These are phyloP conservation scores for Plodia interpunctella DNA, from an alignment of 1,140 invertebrate genomes.

Conservation along the genomic window DNA sequence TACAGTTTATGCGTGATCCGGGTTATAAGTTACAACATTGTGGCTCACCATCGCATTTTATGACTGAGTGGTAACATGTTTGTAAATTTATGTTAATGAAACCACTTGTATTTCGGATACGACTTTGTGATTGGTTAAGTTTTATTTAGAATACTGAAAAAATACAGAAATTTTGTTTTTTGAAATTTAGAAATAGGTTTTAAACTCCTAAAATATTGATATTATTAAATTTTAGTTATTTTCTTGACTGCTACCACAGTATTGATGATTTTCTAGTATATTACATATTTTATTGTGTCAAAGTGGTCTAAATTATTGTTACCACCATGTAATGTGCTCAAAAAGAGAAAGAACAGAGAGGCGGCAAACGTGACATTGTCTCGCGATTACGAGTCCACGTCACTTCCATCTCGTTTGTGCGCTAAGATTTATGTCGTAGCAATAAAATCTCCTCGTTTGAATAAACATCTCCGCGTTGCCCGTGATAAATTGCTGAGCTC, in stretches of 20 bases:
- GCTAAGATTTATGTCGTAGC: conserved; percentile 53
- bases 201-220: no score
- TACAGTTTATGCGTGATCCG: conserved; percentile 24
- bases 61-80: conserved; percentile 11
- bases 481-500: conserved; percentile 62
- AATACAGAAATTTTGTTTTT: no score
- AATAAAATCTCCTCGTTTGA: conserved; percentile 70
- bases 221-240: no score
- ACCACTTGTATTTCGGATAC: neutral
- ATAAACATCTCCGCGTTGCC: conserved; percentile 59
- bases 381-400: conserved; percentile 45
- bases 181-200: no score
- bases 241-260: no score
- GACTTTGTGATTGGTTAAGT: neutral
- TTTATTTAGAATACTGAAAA: neutral
- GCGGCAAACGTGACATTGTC: conserved; percentile 34
- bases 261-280: no score
- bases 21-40: conserved; percentile 22
- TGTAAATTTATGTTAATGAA: conserved; percentile 5
- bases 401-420: conserved; percentile 50
- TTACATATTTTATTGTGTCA: neutral
- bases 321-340: conserved; percentile 13
- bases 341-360: conserved; percentile 8
- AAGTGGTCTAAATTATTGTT: conserved; percentile 1
- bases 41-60: conserved; percentile 10